Percentiles rank a stretch among this genome's conserved stretches.
Evolutionary conservation across 64 coral and sea anemone genomes (phyloP).

Genomic region (Orbicella faveolata): DNA sequence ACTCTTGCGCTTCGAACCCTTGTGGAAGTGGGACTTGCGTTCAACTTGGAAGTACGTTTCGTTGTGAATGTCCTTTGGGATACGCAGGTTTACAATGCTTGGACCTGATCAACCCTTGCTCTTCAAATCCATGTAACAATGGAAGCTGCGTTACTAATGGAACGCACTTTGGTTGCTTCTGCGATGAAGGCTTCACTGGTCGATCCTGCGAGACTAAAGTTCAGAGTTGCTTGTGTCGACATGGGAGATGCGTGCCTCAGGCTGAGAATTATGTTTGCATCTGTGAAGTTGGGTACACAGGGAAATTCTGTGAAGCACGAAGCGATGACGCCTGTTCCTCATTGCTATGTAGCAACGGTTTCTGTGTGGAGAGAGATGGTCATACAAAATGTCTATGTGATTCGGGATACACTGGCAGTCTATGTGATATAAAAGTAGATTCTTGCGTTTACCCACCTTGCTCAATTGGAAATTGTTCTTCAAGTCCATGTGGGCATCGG

Average conservation of each 20-base stretch:
- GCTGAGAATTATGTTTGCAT: slow-evolving; percentile 3
- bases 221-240: slow-evolving; percentile 38
- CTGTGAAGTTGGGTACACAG: slow-evolving; percentile 33
- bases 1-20: slow-evolving; percentile 46
- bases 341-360: background rate
- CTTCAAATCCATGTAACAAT: slow-evolving; percentile 36
- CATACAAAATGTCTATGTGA: background rate
- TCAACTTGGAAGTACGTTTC: slow-evolving; percentile 34
- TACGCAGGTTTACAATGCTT: slow-evolving; percentile 24
- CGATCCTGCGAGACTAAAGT: slow-evolving; percentile 35
- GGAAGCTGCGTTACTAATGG: slow-evolving; percentile 47
- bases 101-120: background rate
- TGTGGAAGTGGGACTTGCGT: slow-evolving; percentile 65
- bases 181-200: slow-evolving; percentile 52
- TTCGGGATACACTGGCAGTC: background rate
- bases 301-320: slow-evolving; percentile 5
- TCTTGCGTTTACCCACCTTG: background rate
- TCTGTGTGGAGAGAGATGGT: too few relatives aligned
- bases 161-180: slow-evolving; percentile 43
- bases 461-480: background rate
- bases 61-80: slow-evolving; percentile 40
- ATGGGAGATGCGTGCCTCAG: slow-evolving; percentile 53
- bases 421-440: slow-evolving; percentile 1
- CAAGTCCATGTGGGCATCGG: background rate
- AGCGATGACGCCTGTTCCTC: background rate